Base-by-base conservation (phyloP, 2,113 vertebrate species). In the Prunella fulvescens region DNA sequence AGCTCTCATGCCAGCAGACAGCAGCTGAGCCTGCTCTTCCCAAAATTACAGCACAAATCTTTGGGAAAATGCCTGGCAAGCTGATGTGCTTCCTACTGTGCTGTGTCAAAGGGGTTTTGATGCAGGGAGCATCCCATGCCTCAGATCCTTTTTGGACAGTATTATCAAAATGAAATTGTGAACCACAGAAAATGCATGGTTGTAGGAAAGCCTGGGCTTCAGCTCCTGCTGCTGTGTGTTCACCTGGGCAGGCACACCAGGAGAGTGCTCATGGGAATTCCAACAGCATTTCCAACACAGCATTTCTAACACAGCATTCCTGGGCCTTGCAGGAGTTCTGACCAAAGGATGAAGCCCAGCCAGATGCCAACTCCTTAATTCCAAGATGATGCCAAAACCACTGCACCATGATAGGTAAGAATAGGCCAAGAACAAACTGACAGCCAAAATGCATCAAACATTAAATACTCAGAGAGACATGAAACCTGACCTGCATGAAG, bases 221-320 rank as follows among this genome's bases (percentile, higher is more conserved):
- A 44, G 7, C 65, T 65, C 67, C 51, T 40, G 28, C n/a, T 19
- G 5, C 2, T 6, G 14, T 2, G 20, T 15, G 24, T 26, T 22
- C 12, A 5, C 33, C 37, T 37, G 39, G 26, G 31, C 51, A 66
- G 28, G 17, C 25, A 35, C 29, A 19, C 7, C 26, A 51, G 44
- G 57, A 76, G 53, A 50, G 47, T 2, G 7, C 17, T 51, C 15
- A 1, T 4, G 37, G 35, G 28, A 88, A 88, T 53, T 60, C 37
- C 65, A 84, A 5, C 12, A 39, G 66, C 37, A 35, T 37, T 67
- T 10, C 77, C 47, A 61, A 9, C 14, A 12, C 42, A 8, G 0
- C 1, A 37, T 28, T 72, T 7, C 77, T 44, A 57, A 6, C 15
- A 10, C 39, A 6, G 0, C 1, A 33, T 35, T 35, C 3, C 4